Conservation (phyloP, 2,888 invertebrate genomes). For the Melanophora roralis region DNA sequence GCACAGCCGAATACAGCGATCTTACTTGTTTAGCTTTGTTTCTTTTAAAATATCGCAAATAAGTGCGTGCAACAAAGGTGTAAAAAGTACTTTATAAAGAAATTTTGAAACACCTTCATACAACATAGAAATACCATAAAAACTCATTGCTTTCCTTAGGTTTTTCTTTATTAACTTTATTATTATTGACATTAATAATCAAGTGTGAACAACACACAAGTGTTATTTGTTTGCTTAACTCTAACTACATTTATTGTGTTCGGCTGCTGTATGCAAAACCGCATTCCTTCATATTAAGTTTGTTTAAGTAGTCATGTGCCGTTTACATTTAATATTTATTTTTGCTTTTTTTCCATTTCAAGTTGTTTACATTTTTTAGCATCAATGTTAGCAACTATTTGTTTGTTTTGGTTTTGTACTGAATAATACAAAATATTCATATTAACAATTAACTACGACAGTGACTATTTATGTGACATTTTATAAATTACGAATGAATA, state of each 20-base stretch:
- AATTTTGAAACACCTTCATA: too few species aligned
- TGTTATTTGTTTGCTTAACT: neutral
- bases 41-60: too few species aligned
- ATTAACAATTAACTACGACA: neutral
- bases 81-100: too few species aligned
- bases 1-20: too few species aligned
- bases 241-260: too few species aligned
- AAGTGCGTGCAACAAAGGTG: too few species aligned
- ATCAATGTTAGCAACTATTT: neutral
- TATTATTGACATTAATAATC: neutral
- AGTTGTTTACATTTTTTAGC: slow-evolving; percentile 4
- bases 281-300: slow-evolving; percentile 58
- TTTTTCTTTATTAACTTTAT: too few species aligned
- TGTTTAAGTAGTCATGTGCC: neutral
- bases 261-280: slow-evolving; percentile 44
- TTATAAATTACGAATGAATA: neutral
- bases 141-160: too few species aligned
- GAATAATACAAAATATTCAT: neutral
- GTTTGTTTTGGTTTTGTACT: neutral
- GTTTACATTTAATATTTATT: slow-evolving; percentile 6
- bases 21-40: too few species aligned
- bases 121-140: too few species aligned
- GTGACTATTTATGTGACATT: neutral
- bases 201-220: neutral
- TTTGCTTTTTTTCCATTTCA: neutral